phyloP scores from a whole-genome alignment of 2,113 vertebrate genomes.

The Heterocephalus glaber region DNA sequence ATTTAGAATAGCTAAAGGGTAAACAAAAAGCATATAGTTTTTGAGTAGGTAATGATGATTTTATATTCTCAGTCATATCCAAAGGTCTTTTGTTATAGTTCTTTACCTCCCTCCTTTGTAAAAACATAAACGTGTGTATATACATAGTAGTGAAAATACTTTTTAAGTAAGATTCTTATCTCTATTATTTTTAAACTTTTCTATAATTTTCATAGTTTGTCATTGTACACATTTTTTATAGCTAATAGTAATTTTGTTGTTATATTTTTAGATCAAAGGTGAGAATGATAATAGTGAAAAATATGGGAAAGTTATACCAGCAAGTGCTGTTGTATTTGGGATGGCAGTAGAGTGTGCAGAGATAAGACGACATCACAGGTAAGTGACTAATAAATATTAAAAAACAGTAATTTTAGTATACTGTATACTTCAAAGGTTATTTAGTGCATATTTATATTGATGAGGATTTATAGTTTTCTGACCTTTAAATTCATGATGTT shows the following conservation, averaged over 20 bases:
- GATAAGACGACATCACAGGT: conserved; percentile 97
- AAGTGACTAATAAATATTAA: conserved; percentile 29
- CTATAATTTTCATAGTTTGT: background rate
- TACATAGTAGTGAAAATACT: background rate
- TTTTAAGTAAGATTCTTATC: background rate
- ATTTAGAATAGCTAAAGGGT: conserved; percentile 54
- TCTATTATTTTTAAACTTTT: background rate
- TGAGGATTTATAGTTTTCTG: background rate
- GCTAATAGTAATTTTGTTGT: conserved; percentile 22
- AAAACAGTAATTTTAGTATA: background rate
- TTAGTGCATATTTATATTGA: background rate
- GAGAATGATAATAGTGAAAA: conserved; percentile 77
- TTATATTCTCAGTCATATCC: background rate
- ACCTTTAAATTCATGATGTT: conserved; percentile 22
- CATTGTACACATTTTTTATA: background rate
- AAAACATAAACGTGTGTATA: background rate
- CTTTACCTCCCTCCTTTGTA: background rate
- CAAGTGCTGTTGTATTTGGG: conserved; percentile 92
- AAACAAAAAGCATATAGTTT: conserved; percentile 54
- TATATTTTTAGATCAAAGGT: conserved; percentile 82
- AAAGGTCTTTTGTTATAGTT: background rate
- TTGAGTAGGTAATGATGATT: conserved; percentile 42
- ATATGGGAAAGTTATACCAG: conserved; percentile 95
- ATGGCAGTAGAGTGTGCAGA: conserved; percentile 94
- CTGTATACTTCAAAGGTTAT: background rate